Conservation (phyloP, 2,113 vertebrate species). For the Sigmodon hispidus region DNA sequence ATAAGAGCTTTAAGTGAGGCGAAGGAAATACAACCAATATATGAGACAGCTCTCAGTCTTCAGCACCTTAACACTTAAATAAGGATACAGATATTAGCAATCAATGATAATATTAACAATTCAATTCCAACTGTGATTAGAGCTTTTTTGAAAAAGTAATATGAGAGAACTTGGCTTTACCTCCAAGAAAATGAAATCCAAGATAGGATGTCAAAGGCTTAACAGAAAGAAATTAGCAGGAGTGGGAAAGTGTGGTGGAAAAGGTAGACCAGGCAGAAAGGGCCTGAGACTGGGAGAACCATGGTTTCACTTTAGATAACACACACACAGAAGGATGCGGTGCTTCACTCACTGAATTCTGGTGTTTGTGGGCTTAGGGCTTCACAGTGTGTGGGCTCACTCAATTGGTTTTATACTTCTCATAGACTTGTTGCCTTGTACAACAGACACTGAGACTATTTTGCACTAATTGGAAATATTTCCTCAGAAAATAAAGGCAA, state of each 20-base stretch:
- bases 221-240: not conserved
- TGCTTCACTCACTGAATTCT: not conserved
- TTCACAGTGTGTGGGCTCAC: not conserved
- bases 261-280: not conserved
- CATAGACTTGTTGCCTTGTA: not conserved
- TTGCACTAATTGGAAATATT: not conserved
- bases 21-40: not conserved
- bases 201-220: not conserved
- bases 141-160: not conserved
- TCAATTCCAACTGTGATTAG: not conserved
- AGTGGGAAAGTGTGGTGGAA: not conserved
- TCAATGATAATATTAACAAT: not conserved
- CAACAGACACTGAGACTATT: not conserved
- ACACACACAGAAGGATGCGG: not conserved
- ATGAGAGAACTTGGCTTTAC: not conserved
- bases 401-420: not conserved
- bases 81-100: not conserved
- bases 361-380: not conserved
- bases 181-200: not conserved
- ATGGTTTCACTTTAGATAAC: not conserved
- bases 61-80: not conserved
- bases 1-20: not conserved
- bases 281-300: not conserved
- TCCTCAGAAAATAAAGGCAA: slow-evolving; percentile 1
- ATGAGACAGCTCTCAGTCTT: not conserved